Evolutionary conservation across 1,140 invertebrate genomes (phyloP).

Genomic region (Bombus difficillimus): DNA sequence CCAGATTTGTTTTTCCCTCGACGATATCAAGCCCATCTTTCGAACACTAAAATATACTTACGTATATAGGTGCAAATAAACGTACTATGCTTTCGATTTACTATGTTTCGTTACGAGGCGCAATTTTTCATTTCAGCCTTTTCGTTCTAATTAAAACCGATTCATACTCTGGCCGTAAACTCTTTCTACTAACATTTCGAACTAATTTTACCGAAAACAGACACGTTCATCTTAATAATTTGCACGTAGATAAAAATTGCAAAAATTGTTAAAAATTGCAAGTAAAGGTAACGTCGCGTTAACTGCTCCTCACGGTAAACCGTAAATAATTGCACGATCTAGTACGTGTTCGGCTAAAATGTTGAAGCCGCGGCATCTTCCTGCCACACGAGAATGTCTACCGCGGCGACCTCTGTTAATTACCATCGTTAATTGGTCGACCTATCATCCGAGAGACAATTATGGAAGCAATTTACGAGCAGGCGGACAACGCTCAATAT

Average conservation of each 20-base stretch:
- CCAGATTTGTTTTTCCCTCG: too few species aligned
- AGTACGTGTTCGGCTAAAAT: background rate
- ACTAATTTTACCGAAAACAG: too few species aligned
- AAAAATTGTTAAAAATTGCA: background rate
- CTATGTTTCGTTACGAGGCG: too few species aligned
- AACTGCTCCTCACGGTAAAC: background rate
- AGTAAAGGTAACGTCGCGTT: background rate
- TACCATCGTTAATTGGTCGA: constrained; percentile 4
- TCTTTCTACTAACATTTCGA: too few species aligned
- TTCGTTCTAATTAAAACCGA: too few species aligned
- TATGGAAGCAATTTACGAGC: constrained; percentile 17
- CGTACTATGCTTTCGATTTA: too few species aligned
- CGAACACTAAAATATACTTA: too few species aligned
- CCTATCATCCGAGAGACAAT: constrained; percentile 7
- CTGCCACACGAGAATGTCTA: background rate
- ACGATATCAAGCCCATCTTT: too few species aligned
- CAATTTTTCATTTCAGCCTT: too few species aligned
- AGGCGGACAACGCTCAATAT: background rate
- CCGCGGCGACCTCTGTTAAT: background rate
- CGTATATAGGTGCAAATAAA: too few species aligned
- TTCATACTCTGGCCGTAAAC: too few species aligned
- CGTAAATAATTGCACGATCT: background rate
- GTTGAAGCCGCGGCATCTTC: background rate
- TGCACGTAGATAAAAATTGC: background rate
- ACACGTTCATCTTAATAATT: too few species aligned